Evolutionary conservation across 2,797 vertebrate species (phyloP), one percentile per base, ranked within the genome.

Genomic region (Salarias fasciatus): DNA sequence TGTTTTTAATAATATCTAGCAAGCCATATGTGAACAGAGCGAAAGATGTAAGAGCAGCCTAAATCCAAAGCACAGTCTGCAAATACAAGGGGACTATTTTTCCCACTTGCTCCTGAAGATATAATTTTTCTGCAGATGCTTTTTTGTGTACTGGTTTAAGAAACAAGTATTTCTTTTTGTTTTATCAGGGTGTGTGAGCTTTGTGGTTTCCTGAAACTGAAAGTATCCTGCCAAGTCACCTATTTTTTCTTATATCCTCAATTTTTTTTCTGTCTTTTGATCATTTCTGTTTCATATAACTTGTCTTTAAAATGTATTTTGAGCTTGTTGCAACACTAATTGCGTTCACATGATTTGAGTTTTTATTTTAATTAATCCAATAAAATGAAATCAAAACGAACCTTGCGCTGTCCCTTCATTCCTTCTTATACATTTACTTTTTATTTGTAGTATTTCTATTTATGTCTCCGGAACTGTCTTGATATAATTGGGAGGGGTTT

Each of bases 11-110:
- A 88, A 69, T 83, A 86, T 85, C 75, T 81, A 87, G 79, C 68
- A 90, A 93, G 87, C 88, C 89, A 92, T 90, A 89, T 88, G 74
- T 89, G 77, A 89, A 80, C 76, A 79, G 77, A 80, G 66, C 64
- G 72, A 58, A 79, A 78, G 69, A 84, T 74, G 69, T 78, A 77
- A 85, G 69, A 86, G 72, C 73, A 86, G 81, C 79, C 85, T 79
- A 83, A 87, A 91, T 88, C 86, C 82, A 87, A 91, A 88, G 80
- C 72, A 81, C 79, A 88, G 80, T 82, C 82, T 75, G 71, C 79
- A 80, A 87, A 79, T 77, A 82, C 87, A 83, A 76, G 69, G 66
- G 63, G 46, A 79, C 69, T 83, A 37, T 82, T 86, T 80, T 83
- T 82, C 80, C 61, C 74, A 65, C 69, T 82, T 86, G 56, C 53